These are phyloP conservation scores for Cydia strobilella DNA, from an alignment of 1,140 invertebrate genomes.

Conservation along the genomic window DNA sequence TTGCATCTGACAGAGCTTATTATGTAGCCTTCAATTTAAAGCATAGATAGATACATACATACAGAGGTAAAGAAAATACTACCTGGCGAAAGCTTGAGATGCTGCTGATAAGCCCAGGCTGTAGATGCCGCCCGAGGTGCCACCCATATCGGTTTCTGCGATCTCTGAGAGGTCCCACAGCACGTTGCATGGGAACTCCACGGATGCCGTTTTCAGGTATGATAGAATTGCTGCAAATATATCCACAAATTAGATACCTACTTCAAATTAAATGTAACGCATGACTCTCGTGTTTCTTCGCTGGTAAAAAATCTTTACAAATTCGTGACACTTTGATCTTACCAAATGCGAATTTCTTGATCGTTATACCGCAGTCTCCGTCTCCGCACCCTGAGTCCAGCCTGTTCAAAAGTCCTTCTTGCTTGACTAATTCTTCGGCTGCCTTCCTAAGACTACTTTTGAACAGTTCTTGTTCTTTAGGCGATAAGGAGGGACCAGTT, in stretches of 20 bases:
- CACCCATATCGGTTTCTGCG: constrained; percentile 85
- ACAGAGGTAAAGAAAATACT: neutral
- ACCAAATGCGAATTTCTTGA: constrained; percentile 84
- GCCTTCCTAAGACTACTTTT: constrained; percentile 77
- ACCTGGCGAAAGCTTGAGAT: constrained; percentile 70
- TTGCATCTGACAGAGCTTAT: too few species aligned
- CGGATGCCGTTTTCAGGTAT: constrained; percentile 55
- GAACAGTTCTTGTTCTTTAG: constrained; percentile 65
- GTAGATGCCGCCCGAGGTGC: constrained; percentile 87
- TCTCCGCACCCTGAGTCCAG: constrained; percentile 90
- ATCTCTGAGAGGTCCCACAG: constrained; percentile 81
- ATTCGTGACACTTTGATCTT: constrained; percentile 33
- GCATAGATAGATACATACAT: too few species aligned
- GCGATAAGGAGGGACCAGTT: constrained; percentile 66
- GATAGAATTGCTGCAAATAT: constrained; percentile 63
- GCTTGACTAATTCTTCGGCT: constrained; percentile 78
- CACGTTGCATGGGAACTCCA: constrained; percentile 74
- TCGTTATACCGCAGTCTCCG: constrained; percentile 90
- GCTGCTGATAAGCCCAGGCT: constrained; percentile 86
- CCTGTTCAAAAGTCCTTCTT: constrained; percentile 84
- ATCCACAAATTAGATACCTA: neutral
- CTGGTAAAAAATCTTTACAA: neutral
- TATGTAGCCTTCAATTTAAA: too few species aligned
- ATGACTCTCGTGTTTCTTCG: too few species aligned
- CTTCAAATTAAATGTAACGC: neutral